phyloP scores from a whole-genome alignment of 2,113 vertebrate species.

The Terrapene triunguis region DNA sequence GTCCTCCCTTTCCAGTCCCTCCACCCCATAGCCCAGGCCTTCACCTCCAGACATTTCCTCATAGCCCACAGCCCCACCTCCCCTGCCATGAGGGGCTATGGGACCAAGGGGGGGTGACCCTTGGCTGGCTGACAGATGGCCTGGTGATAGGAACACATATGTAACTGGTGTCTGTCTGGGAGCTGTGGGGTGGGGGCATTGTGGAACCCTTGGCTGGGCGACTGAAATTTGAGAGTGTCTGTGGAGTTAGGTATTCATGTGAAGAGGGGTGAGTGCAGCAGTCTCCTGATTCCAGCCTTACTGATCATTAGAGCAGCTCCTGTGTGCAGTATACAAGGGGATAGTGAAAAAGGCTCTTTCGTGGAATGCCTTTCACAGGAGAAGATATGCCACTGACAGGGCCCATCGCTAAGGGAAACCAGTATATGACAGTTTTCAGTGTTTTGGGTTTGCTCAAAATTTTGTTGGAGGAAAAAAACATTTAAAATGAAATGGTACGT shows the following conservation, averaged over 20 bases:
- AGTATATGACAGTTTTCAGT: slow-evolving; percentile 38
- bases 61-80: neutral
- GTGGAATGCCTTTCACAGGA: neutral
- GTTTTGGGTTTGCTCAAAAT: slow-evolving; percentile 23
- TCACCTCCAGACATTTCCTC: neutral
- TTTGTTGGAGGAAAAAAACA: slow-evolving; percentile 2
- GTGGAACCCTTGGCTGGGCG: neutral
- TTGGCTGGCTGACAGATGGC: neutral
- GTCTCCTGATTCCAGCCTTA: neutral
- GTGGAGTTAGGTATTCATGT: neutral
- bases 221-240: neutral
- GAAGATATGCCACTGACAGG: neutral
- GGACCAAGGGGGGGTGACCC: neutral
- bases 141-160: neutral
- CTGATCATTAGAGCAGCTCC: neutral
- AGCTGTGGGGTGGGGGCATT: neutral
- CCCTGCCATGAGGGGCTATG: neutral
- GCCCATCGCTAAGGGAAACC: slow-evolving; percentile 37
- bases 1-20: no score
- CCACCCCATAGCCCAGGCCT: neutral
- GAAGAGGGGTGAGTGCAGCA: neutral
- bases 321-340: accelerated
- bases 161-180: neutral
- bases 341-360: neutral
- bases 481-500: neutral